Evolutionary conservation across 2,797 vertebrate species (phyloP), one percentile per base, ranked within the genome.

Genomic region (Typhlichthys eigenmanni): DNA sequence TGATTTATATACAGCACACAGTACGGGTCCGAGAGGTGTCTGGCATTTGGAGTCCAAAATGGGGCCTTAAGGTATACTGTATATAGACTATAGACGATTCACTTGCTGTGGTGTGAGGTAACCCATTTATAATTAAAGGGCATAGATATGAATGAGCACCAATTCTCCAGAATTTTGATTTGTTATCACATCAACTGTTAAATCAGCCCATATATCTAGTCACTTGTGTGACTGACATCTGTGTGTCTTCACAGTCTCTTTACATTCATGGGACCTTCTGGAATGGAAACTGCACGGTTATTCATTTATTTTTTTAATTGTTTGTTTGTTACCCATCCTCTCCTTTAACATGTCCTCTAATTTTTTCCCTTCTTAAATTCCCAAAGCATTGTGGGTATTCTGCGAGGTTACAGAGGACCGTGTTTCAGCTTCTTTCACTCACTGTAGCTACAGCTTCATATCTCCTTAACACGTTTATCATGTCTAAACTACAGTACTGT

Each of bases 1-100:
- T 84, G 77, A 91, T 89, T 87, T 83, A 78, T 68, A 78, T 74
- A 47, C 64, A 74, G 65, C 68, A 68, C 60, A 69, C 62, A 55
- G 65, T 13, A 14, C 32, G 80, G 62, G 63, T 72, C 62, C 48
- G 47, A 68, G 3, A 55, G 55, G 53, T 43, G 64, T 69, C 59
- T 69, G 32, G 50, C 58, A 38, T 66, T 62, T 68, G n/a, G 67
- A 59, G 45, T 65, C 69, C 56, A 13, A 60, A 61, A 32, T 13
- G 1, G 51, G 16, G 52, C 55, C 17, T 51, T 13, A 4, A n/a
- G 49, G 34, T 38, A 24, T 24, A 8, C 34, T 38, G 34, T 38
- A 43, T 8, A 9, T 13, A 34, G 47, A 60, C n/a, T 8, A n/a
- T 13, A 34, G n/a, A 60, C n/a, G 16, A 17, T 17, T 47, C 24